Evolutionary conservation across 2,797 vertebrate species (phyloP).

Genomic region (Cyclopterus lumpus): DNA sequence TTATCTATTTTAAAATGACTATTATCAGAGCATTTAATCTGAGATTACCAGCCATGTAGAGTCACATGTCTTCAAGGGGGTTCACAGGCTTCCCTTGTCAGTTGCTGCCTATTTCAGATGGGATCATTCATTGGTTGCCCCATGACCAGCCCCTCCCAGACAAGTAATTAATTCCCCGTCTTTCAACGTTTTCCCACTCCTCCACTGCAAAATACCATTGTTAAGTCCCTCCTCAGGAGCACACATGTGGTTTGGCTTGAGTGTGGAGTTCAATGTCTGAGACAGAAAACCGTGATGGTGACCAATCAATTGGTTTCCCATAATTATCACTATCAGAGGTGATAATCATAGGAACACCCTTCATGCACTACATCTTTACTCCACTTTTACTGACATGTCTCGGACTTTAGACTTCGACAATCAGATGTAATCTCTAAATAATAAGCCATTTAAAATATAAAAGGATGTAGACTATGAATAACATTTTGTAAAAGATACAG

Average conservation of each 20-base stretch:
- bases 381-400: slow-evolving; percentile 16
- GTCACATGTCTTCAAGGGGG: slow-evolving; percentile 51
- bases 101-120: slow-evolving; percentile 41
- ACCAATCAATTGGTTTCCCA: slow-evolving; percentile 31
- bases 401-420: slow-evolving; percentile 47
- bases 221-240: slow-evolving; percentile 50
- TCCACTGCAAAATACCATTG: slow-evolving; percentile 59
- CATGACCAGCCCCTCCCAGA: slow-evolving; percentile 60
- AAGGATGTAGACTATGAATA: neutral
- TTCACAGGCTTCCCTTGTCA: slow-evolving; percentile 44
- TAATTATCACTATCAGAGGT: slow-evolving; percentile 40
- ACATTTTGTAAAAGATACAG: neutral
- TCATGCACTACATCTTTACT: neutral
- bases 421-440: neutral
- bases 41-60: slow-evolving; percentile 11
- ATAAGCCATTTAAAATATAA: neutral
- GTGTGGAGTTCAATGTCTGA: slow-evolving; percentile 61
- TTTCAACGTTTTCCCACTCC: slow-evolving; percentile 61
- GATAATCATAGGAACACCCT: slow-evolving; percentile 49
- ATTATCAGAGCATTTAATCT: neutral
- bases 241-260: slow-evolving; percentile 61
- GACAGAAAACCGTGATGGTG: slow-evolving; percentile 6
- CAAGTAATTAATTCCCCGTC: slow-evolving; percentile 58
- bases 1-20: neutral
- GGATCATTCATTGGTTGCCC: slow-evolving; percentile 60